Base-by-base conservation (phyloP, 2,113 vertebrate species). In the Laticauda colubrina region DNA sequence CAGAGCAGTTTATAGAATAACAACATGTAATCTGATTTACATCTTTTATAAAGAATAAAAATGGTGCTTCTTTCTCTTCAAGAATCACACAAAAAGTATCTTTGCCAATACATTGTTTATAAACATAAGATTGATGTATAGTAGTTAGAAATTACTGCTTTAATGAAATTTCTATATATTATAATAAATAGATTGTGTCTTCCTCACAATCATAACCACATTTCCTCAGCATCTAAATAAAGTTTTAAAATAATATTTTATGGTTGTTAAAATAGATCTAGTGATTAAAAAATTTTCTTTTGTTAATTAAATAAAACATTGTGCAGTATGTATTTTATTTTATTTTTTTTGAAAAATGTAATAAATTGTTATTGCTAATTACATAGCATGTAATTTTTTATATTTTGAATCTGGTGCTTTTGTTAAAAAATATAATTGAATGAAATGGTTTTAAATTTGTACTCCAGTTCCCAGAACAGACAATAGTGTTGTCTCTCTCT, bases 41-140 rank as follows among this genome's bases (percentile, higher is more conserved):
- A 55, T 26, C 89, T 1, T 93, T 92, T 55, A 88, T 24, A 93
- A 95, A 93, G 93, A 95, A 88, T 86, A 94, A 45, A 95, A 87
- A 94, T 39, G 91, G 90, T 90, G 18, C 1, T 94, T 95, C 95
- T 86, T 94, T 87, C 93, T 92, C 91, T 93, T 95, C 93, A 94
- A 56, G 94, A 95, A 23, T n/a, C 34, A 4, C 64, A 34, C 29
- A 34, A 29, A 69, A n/a, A 34, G 29, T 15, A 12, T 34, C 4
- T 69, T 69, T 69, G 29, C 45, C 87, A 91, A 92, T 89, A 85
- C 55, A 89, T 53, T 39, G 51, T 89, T 45, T 88, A 88, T 89
- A 81, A 56, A 64, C 26, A 92, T 89, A 87, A 29, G 51, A 89
- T n/a, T 56, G 48, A 7, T 89, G n/a, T 57, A 12, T 39, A 34